These are phyloP conservation scores for Pelecanoides urinatrix DNA, from an alignment of 2,113 vertebrate genomes.

Conservation along the genomic window DNA sequence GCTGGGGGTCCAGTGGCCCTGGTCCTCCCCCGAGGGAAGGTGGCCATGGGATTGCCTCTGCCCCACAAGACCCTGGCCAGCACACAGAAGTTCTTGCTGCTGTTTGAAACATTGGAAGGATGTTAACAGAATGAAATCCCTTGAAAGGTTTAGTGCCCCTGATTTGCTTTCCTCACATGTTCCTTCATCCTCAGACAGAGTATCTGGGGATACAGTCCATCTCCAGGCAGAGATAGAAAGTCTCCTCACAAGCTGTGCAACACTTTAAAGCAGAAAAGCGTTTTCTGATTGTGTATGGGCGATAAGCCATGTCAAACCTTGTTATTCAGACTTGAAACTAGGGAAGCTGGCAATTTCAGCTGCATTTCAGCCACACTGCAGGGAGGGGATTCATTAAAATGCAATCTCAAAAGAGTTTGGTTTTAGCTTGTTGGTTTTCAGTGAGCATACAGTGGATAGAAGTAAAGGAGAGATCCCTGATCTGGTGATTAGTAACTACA, in stretches of 20 bases:
- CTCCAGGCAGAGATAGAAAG: background rate
- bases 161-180: background rate
- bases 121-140: background rate
- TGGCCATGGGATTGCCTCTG: background rate
- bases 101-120: background rate
- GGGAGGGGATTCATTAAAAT: background rate
- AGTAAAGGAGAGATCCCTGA: background rate
- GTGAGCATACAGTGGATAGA: background rate
- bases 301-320: background rate
- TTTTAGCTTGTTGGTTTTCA: background rate
- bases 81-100: background rate
- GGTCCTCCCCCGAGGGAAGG: fast-evolving
- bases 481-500: background rate
- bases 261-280: background rate
- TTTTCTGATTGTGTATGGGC: background rate
- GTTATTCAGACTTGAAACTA: background rate
- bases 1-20: background rate
- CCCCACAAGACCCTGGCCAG: background rate
- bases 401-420: background rate
- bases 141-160: background rate
- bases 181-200: background rate
- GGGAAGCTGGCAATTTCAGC: background rate
- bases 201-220: background rate
- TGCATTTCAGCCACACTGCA: background rate
- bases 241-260: background rate